A percentile compares a stretch with the other conserved stretches of the same genome.
Evolutionary conservation across 2,797 vertebrate genomes (phyloP).

Genomic region (Mustela erminea): DNA sequence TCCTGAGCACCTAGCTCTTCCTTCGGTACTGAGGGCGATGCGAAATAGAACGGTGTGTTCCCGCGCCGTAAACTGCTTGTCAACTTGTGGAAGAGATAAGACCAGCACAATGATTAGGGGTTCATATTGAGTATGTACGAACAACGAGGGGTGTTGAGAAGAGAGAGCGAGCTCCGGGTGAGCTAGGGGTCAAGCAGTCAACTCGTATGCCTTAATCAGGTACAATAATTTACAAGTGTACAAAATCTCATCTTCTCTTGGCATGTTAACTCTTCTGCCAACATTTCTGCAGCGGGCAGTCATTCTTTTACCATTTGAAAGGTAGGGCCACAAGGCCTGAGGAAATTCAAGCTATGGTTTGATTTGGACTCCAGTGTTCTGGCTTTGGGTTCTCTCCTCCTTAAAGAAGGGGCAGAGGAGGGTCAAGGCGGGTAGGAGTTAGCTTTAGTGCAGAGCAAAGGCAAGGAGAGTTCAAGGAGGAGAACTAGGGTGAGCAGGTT

Average conservation of each 20-base stretch:
- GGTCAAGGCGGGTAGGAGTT: conserved; percentile 16
- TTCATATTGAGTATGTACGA: neutral
- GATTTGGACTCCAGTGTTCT: neutral
- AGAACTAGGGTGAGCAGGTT: neutral
- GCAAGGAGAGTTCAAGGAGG: neutral
- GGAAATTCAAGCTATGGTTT: neutral
- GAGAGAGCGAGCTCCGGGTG: neutral
- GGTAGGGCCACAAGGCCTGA: neutral
- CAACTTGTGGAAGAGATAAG: neutral
- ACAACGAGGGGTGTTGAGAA: neutral
- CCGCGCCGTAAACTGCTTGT: neutral
- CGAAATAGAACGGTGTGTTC: neutral
- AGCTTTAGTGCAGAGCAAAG: neutral
- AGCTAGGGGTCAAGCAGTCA: neutral
- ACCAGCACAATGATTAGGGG: neutral
- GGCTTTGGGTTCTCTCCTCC: neutral
- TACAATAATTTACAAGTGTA: neutral
- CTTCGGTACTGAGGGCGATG: accelerated
- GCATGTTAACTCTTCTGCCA: neutral
- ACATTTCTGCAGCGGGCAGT: neutral
- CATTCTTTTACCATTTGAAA: neutral
- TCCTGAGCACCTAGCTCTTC: neutral
- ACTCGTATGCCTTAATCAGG: neutral
- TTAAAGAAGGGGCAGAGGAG: neutral
- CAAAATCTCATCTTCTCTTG: neutral